Evolutionary conservation across 2,113 vertebrate genomes (phyloP), one percentile per base, ranked within the genome.

Genomic region (Lepisosteus oculatus): DNA sequence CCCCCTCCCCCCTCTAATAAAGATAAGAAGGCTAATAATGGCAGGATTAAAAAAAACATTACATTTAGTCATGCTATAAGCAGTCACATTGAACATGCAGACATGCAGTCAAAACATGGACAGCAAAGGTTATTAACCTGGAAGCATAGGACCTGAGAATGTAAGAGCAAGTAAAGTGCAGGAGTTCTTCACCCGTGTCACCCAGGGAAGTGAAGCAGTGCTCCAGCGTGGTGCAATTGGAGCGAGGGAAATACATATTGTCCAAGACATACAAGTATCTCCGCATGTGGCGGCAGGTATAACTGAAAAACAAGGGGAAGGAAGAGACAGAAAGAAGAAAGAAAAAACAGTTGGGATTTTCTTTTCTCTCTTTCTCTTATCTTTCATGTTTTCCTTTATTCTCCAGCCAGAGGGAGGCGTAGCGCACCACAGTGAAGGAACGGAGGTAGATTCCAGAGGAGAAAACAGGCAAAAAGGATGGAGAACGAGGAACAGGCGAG

Each of bases 231-330:
- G 92, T 90, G 81, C 91, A 92, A 89, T 90, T 90, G 56, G 91
- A 89, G 86, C 85, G 88, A 78, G 93, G 92, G 77, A 89, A 90
- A 92, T 87, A 93, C 71, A 93, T 85, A 93, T 86, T 93, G 92
- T 94, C 91, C 92, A 93, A 87, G 83, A 93, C 89, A 93, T 85
- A 92, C n/a, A 94, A 91, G 91, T 93, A 94, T 90, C 92, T 93
- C 92, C 86, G 91, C 92, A 94, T 92, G 89, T 93, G 93, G 92
- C 92, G 89, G 92, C 91, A 91, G 89, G 91, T 89, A 85, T 90
- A 93, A 92, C 93, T 93, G 92, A 82, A 94, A 94, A 86, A 93
- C 89, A 93, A 93, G 85, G 89, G 80, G 85, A 84, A 87, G 85
- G 84, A 76, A 85, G 85, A 86, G 44, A 82, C 69, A 85, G 72